Conservation (phyloP, 2,797 vertebrate species). For the Sphenodon punctatus region DNA sequence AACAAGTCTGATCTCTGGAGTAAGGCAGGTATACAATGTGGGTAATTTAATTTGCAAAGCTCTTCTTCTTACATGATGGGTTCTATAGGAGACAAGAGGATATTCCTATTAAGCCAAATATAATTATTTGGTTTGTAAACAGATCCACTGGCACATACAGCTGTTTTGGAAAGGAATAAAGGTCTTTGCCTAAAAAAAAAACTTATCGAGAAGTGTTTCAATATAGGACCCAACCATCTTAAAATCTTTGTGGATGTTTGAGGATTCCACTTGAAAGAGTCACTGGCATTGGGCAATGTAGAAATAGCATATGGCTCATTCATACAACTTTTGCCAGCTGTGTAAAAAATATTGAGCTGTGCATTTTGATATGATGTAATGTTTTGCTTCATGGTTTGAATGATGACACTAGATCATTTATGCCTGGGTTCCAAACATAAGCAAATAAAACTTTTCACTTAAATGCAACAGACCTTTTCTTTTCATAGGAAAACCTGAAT, state of each 20-base stretch:
- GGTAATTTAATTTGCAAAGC: not conserved
- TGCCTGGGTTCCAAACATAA: not conserved
- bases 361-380: constrained; percentile 16
- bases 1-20: not conserved
- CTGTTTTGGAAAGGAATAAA: not conserved
- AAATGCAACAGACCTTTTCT: constrained; percentile 33
- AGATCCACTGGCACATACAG: not conserved
- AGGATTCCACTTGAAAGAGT: too few species aligned
- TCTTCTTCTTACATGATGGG: not conserved
- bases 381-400: not conserved
- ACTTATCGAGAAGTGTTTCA: not conserved
- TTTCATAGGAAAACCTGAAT: constrained; percentile 20
- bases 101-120: not conserved
- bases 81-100: not conserved
- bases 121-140: too few species aligned
- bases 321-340: not conserved
- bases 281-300: not conserved
- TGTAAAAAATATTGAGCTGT: not conserved
- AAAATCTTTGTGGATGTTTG: too few species aligned
- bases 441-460: not conserved
- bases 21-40: not conserved
- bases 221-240: not conserved
- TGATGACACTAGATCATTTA: not conserved
- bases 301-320: not conserved
- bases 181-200: fast-evolving